Evolutionary conservation across 2,113 vertebrate genomes (phyloP), one percentile per base, ranked within the genome.

Genomic region (Oryzias woworae): DNA sequence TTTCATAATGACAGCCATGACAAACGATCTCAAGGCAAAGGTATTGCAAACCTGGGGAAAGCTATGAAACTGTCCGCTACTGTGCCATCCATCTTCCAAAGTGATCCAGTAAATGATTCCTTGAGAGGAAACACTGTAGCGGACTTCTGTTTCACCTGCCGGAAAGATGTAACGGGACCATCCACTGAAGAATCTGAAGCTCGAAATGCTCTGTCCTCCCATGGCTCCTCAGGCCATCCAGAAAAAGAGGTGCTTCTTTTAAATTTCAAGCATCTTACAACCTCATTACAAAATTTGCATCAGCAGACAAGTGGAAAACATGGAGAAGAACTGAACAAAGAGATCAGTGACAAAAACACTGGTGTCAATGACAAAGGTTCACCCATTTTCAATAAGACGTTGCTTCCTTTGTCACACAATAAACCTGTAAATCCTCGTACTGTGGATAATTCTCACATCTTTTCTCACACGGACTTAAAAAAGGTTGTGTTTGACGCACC

Each of bases 101-200:
- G 14, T 50, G 56, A 73, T 45, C 73, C 53, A 62, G 48, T 17
- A 31, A 69, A 75, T 41, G 53, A 59, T 56, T 81, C 51, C 46
- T 4, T 46, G 41, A 73, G 49, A 56, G 66, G 72, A 64, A 58
- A 24, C 31, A 50, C 41, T 7, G n/a, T 69, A 52, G 81, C 68
- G 61, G 81, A 77, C 69, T 50, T 63, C 45, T 82, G 58, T 80
- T 80, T 84, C 60, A 81, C 73, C 71, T 77, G 72, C 64, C 46
- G 51, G 36, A 63, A 58, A 71, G 69, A 84, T 66, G 23, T 52
- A 84, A 56, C 26, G 51, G 53, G 2, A 26, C 45, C n/a, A 22
- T 73, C 69, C 26, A 57, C 74, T n/a, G 66, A 81, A 66, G 63
- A 71, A 62, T 70, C 59, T 57, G 53, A 14, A 47, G 24, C 24